Conservation (phyloP, 2,888 invertebrate species). For the Mythimna albipuncta region DNA sequence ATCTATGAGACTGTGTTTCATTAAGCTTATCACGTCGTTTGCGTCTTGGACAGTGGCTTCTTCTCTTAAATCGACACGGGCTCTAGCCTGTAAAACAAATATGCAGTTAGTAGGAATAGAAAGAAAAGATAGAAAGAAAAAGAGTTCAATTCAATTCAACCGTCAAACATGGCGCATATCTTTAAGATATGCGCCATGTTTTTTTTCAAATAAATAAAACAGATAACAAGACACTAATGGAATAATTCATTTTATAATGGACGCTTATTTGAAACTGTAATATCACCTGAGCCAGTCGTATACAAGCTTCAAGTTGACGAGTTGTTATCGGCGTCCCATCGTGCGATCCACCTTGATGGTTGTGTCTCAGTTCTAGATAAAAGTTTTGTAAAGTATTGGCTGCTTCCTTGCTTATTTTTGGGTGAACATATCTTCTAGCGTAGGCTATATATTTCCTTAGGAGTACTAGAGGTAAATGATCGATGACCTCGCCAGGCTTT, state of each 20-base stretch:
- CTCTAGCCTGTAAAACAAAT: slow-evolving; percentile 92
- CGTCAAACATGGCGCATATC: too few relatives aligned
- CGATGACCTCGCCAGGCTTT: slow-evolving; percentile 91
- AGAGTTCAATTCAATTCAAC: too few relatives aligned
- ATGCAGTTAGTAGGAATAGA: neutral
- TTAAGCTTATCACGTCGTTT: slow-evolving; percentile 95
- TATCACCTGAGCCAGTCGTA: slow-evolving; percentile 94
- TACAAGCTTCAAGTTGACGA: slow-evolving; percentile 96
- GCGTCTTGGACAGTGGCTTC: slow-evolving; percentile 95
- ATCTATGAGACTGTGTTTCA: slow-evolving; percentile 95
- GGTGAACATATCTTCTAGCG: slow-evolving; percentile 96
- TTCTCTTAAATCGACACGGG: slow-evolving; percentile 96
- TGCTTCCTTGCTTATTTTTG: slow-evolving; percentile 94
- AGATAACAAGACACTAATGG: neutral
- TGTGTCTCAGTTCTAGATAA: slow-evolving; percentile 94
- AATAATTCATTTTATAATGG: neutral
- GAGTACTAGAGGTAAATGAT: slow-evolving; percentile 94
- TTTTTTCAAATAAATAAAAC: too few relatives aligned
- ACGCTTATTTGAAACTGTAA: neutral
- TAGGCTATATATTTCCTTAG: slow-evolving; percentile 98
- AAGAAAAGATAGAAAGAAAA: too few relatives aligned
- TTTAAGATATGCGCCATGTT: too few relatives aligned
- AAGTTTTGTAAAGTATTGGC: slow-evolving; percentile 93
- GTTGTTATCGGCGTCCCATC: slow-evolving; percentile 94
- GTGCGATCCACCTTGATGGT: slow-evolving; percentile 91